Conservation (phyloP, 2,113 vertebrate genomes). For the Eira barbara region DNA sequence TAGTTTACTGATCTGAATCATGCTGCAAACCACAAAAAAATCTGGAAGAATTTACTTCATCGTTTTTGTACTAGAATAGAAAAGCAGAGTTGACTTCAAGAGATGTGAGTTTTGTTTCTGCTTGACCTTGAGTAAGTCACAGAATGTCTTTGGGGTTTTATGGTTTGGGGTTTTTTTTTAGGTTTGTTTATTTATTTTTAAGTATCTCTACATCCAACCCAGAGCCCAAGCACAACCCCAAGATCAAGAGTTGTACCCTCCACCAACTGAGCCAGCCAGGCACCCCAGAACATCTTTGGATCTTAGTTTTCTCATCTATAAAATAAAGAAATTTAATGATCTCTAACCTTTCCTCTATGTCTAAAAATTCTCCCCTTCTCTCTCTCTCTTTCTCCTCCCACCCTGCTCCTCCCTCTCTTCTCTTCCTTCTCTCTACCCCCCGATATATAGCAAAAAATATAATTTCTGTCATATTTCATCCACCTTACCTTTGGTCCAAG, state of each 20-base stretch:
- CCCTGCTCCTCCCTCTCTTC: too few relatives aligned
- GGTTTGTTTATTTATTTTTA: not conserved
- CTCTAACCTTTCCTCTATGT: not conserved
- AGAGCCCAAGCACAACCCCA: not conserved
- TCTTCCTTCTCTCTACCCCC: too few relatives aligned
- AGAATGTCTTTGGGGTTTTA: not conserved
- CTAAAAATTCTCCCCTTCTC: not conserved
- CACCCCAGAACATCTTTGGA: not conserved
- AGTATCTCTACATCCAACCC: not conserved
- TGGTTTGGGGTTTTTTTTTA: not conserved
- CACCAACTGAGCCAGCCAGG: not conserved
- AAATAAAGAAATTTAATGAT: not conserved
- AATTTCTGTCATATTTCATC: not conserved
- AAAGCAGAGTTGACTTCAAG: not conserved
- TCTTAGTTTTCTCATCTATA: not conserved
- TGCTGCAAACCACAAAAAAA: not conserved
- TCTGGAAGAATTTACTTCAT: not conserved
- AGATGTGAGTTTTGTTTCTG: not conserved
- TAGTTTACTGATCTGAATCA: not conserved
- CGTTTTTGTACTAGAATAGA: not conserved
- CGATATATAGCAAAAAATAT: not conserved
- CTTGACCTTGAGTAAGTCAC: not conserved
- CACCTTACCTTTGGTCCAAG: not conserved
- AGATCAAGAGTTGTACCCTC: not conserved
- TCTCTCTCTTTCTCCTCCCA: not conserved